Evolutionary conservation across 2,113 vertebrate species (phyloP).

Genomic region (Terrapene triunguis): DNA sequence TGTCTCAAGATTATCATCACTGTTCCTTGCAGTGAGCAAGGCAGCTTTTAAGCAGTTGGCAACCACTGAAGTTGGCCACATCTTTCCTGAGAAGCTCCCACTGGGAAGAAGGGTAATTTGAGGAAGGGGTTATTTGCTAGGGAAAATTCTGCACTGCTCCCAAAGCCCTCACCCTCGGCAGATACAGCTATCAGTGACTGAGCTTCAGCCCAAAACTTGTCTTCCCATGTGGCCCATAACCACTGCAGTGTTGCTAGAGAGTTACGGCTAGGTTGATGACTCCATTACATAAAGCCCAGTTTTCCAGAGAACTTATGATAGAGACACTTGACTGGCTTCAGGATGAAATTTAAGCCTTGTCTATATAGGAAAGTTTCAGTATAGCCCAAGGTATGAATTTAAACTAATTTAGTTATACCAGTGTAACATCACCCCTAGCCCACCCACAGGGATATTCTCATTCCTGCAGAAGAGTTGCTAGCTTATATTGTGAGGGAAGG

Average conservation of each 20-base stretch:
- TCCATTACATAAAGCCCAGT: not conserved
- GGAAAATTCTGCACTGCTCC: not conserved
- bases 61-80: not conserved
- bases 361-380: not conserved
- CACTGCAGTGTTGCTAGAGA: not conserved
- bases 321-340: not conserved
- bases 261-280: not conserved
- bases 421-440: not conserved
- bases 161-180: not conserved
- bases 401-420: not conserved
- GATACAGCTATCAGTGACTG: not conserved
- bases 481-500: too few species aligned
- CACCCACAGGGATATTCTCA: not conserved
- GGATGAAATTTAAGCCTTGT: not conserved
- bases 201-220: not conserved
- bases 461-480: not conserved
- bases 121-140: not conserved
- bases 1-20: not conserved
- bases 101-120: not conserved
- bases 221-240: not conserved
- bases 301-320: conserved; percentile 36
- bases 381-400: not conserved
- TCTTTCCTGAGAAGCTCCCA: not conserved
- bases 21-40: not conserved
- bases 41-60: not conserved